A percentile compares a stretch with the other conserved stretches of the same genome.
Evolutionary conservation across 2,113 vertebrate genomes (phyloP).

Genomic region (Upupa epops): DNA sequence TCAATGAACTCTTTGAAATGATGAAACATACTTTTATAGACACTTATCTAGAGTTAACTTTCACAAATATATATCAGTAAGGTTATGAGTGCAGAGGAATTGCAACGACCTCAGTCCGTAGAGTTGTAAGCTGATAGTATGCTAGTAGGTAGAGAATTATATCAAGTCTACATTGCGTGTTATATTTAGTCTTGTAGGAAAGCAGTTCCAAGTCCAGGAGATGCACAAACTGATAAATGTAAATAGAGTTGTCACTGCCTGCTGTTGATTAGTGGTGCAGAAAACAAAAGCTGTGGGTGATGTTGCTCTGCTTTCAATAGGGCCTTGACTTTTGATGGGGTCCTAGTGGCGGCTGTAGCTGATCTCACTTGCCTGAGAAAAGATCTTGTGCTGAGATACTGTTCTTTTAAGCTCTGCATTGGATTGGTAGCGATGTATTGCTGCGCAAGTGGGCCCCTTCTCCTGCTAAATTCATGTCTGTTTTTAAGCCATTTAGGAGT

Average conservation of each 20-base stretch:
- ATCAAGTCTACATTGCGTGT: neutral
- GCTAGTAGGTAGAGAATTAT: neutral
- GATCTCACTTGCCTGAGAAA: neutral
- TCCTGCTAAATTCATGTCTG: neutral
- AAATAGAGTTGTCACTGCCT: neutral
- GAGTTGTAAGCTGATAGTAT: neutral
- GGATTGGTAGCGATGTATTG: neutral
- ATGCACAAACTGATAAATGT: neutral
- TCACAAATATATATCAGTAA: neutral
- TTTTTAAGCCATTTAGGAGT: neutral
- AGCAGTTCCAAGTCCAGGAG: neutral
- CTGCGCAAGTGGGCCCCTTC: neutral
- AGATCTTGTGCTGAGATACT: neutral
- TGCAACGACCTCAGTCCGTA: neutral
- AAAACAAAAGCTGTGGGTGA: neutral
- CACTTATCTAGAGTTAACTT: neutral
- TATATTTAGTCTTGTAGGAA: neutral
- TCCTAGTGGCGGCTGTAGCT: neutral
- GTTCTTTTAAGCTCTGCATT: neutral
- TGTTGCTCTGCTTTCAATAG: neutral
- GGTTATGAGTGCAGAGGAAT: neutral
- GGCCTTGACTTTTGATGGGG: neutral
- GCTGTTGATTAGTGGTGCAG: neutral
- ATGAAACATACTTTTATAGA: neutral
- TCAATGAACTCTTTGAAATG: neutral